Base-by-base conservation (phyloP, 2,888 invertebrate species). In the Agriotes lineatus region DNA sequence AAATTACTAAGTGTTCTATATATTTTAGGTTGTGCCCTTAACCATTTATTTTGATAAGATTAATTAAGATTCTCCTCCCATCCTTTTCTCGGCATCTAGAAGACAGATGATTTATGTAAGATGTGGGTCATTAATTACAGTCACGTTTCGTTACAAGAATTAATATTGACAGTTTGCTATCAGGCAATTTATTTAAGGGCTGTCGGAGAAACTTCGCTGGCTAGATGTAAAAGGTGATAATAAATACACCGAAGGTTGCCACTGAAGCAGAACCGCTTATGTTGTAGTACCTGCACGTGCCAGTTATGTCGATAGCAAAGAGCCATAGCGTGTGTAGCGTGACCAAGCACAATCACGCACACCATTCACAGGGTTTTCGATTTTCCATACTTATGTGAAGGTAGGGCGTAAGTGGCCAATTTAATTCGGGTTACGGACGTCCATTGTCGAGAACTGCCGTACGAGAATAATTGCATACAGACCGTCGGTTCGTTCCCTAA, bases 201-300 rank as follows among this genome's bases (percentile, higher is more conserved):
- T 25, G 25, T 3, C 6, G 39, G 39, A n/a, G n/a, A 39, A 39
- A 12, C 10, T 39, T 12, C 5, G 14, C 12, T 39, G n/a, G 12
- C 30, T 54, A 25, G 7, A 39, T 39, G 39, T 39, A 10, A 10
- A 39, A 39, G 10, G n/a, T n/a, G 39, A 39, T 14, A n/a, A 39
- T 25, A 25, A 25, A 25, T 25, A 25, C 25, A 25, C 25, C 3
- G 25, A 25, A 25, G 45, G 33, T 18, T 64, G 19, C 52, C 64
- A 61, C 60, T 69, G 57, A 64, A 65, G 56, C 42, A 60, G 12
- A 18, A 33, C 37, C 63, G 61, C 65, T 71, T 69, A 54, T 54
- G 18, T 44, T 74, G 57, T 75, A 75, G 73, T 75, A 70, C 67
- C 60, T 68, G 62, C 75, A 75, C 75, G 75, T 67, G 70, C 62